phyloP scores from a whole-genome alignment of 2,113 vertebrate species.

The Lagopus muta region DNA sequence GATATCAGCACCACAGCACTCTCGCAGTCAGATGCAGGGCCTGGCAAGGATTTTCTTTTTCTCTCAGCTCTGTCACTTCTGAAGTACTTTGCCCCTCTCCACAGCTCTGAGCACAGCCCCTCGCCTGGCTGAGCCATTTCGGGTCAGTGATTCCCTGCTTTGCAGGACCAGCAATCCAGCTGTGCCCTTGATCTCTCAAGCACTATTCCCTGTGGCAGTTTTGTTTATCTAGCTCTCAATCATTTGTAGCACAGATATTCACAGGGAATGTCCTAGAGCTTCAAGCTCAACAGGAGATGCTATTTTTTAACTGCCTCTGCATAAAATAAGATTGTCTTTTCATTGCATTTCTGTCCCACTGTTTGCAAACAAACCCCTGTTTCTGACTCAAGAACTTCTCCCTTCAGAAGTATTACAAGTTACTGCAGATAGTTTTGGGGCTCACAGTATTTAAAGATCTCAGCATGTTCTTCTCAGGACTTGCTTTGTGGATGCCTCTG shows the following conservation, averaged over 20 bases:
- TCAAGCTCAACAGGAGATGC: neutral
- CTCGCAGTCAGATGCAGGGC: neutral
- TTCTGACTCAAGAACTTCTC: neutral
- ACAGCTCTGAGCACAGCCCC: neutral
- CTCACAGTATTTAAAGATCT: neutral
- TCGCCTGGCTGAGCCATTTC: neutral
- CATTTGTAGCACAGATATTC: neutral
- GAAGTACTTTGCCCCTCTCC: neutral
- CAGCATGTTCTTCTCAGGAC: neutral
- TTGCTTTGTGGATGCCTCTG: neutral
- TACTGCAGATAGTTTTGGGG: neutral
- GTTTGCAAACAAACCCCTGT: neutral
- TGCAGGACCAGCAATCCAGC: neutral
- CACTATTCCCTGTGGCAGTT: neutral
- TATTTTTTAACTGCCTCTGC: neutral
- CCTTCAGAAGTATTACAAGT: neutral
- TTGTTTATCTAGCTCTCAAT: constrained; percentile 3
- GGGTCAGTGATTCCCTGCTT: neutral
- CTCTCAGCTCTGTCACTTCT: neutral
- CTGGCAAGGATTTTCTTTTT: neutral
- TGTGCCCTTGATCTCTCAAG: neutral
- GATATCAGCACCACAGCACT: neutral
- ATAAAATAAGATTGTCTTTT: neutral
- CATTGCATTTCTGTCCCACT: neutral
- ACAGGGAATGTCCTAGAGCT: neutral